Conservation (phyloP, 2,797 vertebrate species). For the Argya squamiceps region DNA sequence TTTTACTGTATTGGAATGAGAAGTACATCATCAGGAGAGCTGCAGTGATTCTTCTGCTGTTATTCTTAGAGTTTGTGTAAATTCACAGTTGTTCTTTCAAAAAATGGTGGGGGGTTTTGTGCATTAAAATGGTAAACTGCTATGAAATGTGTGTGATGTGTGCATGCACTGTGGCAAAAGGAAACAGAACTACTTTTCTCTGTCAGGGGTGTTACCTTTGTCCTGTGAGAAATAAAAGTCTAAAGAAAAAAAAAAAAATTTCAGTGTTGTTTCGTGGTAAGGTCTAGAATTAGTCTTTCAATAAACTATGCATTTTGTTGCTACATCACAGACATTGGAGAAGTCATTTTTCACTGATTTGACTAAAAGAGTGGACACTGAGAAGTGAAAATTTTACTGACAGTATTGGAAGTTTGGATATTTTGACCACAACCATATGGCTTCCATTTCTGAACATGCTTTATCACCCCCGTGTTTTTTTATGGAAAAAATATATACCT, state of each 20-base stretch:
- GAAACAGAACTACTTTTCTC: not conserved
- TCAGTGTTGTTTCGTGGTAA: not conserved
- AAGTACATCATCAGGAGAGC: not conserved
- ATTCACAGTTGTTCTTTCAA: not conserved
- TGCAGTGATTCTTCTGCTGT: not conserved
- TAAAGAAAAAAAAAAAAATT: not conserved
- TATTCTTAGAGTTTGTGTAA: not conserved
- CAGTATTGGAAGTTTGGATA: not conserved
- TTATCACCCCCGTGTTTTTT: not conserved
- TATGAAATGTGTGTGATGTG: not conserved
- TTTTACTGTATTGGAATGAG: not conserved
- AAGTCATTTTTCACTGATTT: not conserved
- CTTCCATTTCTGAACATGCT: not conserved
- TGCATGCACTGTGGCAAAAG: not conserved
- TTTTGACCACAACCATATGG: not conserved
- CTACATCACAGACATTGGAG: not conserved
- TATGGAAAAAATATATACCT: not conserved
- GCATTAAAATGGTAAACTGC: not conserved
- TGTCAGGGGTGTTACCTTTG: not conserved
- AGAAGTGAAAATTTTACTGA: not conserved
- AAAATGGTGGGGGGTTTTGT: accelerated
- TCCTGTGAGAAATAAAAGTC: not conserved
- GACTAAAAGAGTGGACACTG: not conserved
- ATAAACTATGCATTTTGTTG: not conserved
- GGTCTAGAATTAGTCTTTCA: not conserved